Evolutionary conservation across 2,797 vertebrate genomes (phyloP).

Genomic region (Enteromius fasciolatus): DNA sequence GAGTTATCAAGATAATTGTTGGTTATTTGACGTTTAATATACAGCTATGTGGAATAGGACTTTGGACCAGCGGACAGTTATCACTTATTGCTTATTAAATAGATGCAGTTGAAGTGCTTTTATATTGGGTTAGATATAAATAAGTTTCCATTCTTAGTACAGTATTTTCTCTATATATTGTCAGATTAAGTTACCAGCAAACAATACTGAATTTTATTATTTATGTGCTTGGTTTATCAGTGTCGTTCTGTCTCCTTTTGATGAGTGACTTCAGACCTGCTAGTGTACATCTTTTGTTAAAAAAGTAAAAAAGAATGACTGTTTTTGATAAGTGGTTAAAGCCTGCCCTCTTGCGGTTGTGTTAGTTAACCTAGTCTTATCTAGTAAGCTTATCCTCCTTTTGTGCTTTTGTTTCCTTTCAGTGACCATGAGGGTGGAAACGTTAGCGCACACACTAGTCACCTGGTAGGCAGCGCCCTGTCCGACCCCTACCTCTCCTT

Average conservation of each 20-base stretch:
- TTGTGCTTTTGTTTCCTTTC: conserved; percentile 39
- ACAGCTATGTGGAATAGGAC: neutral
- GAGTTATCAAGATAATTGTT: conserved; percentile 2
- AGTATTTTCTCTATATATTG: no score
- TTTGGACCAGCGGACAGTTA: no score
- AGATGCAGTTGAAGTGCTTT: no score
- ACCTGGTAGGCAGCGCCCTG: conserved; percentile 93
- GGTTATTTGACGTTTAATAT: neutral
- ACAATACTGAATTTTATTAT: no score
- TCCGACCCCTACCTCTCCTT: conserved; percentile 97
- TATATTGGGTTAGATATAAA: no score
- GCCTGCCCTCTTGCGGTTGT: conserved; percentile 9
- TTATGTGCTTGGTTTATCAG: no score
- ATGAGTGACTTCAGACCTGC: neutral
- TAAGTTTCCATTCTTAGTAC: no score
- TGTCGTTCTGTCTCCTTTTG: no score
- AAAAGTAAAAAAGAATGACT: neutral
- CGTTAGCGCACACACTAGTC: conserved; percentile 94
- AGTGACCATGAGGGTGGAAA: conserved; percentile 97
- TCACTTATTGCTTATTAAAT: no score
- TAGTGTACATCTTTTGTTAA: neutral
- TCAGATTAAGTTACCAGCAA: no score
- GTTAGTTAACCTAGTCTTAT: neutral
- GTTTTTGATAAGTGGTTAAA: neutral
- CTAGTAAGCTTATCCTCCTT: neutral